Evolutionary conservation across 2,888 invertebrate species (phyloP), one percentile per base, ranked within the genome.

Genomic region (Harpalus rubripes): DNA sequence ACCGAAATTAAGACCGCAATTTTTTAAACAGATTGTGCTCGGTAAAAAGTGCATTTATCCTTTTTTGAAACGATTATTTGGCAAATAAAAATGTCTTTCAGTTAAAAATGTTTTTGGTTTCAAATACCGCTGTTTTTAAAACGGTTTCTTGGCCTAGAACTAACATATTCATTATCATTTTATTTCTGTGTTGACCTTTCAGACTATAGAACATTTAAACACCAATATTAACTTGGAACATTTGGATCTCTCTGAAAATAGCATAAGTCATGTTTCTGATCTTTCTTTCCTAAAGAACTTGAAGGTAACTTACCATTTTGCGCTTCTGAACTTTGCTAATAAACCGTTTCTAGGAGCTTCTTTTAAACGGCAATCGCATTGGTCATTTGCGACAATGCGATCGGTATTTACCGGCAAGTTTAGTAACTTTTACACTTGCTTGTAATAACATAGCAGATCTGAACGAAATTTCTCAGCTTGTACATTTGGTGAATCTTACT

Each of bases 201-300:
- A 94, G 94, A 95, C 95, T n/a, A 96, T 98, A 89, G 98, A 98
- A 89, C 97, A 97, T 91, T 92, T 98, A 87, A 95, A 96, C 89
- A 94, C 95, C 87, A 98, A 97, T 90, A 92, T 94, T 68, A 95
- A 95, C 89, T 91, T 98, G 90, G 96, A 97, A 90, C 94, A 95
- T 90, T 91, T 98, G 88, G 98, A 98, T 92, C 91, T 98, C 87
- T 97, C 98, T 3, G 97, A 97, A 90, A 98, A 98, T 90, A 95
- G 95, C 90, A 97, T 98, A 88, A 94, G 96, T 81, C 95, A 95
- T 88, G 93, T 98, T 86, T 95, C 96, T 87, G 98, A 98, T 92
- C 94, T 98, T 87, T 96, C 97, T 22, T 95, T 95, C 91, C 92
- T 98, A 88, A 95, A 95, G 89, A 94, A 93, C 89, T 93, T 98